A percentile compares a stretch with the other conserved stretches of the same genome.
phyloP scores from a whole-genome alignment of 2,888 invertebrate species.

The Agriotes lineatus region DNA sequence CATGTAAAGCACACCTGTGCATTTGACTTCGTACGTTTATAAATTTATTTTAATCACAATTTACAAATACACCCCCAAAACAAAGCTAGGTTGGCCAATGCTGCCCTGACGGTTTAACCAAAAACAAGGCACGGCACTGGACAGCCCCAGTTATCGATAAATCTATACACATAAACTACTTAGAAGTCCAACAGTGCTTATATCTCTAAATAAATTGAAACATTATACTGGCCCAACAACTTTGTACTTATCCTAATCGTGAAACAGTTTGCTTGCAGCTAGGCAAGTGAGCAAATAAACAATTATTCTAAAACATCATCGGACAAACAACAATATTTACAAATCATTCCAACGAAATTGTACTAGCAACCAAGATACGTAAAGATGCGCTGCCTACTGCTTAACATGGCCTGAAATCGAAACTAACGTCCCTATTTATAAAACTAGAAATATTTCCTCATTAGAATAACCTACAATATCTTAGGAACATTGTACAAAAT shows the following conservation, averaged over 20 bases:
- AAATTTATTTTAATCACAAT: conserved; percentile 15
- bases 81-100: background rate
- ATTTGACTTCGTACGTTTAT: background rate
- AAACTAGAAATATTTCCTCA: conserved; percentile 6
- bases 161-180: conserved; percentile 24
- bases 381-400: background rate
- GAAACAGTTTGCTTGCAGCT: background rate
- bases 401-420: background rate
- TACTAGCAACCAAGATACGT: conserved; percentile 11
- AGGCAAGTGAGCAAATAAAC: conserved; percentile 33
- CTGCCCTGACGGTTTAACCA: background rate
- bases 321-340: background rate
- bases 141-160: background rate
- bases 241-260: conserved; percentile 29
- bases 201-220: conserved; percentile 37
- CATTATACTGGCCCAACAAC: conserved; percentile 40
- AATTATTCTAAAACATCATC: conserved; percentile 12
- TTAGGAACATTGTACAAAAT: conserved; percentile 37
- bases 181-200: conserved; percentile 37
- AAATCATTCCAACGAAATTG: conserved; percentile 10
- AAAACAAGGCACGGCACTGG: background rate
- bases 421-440: background rate
- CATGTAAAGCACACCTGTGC: conserved; percentile 36
- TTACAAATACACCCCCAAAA: conserved; percentile 13
- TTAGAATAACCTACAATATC: conserved; percentile 29